phyloP scores from a whole-genome alignment of 2,113 vertebrate genomes.

The Platysternon megacephalum region DNA sequence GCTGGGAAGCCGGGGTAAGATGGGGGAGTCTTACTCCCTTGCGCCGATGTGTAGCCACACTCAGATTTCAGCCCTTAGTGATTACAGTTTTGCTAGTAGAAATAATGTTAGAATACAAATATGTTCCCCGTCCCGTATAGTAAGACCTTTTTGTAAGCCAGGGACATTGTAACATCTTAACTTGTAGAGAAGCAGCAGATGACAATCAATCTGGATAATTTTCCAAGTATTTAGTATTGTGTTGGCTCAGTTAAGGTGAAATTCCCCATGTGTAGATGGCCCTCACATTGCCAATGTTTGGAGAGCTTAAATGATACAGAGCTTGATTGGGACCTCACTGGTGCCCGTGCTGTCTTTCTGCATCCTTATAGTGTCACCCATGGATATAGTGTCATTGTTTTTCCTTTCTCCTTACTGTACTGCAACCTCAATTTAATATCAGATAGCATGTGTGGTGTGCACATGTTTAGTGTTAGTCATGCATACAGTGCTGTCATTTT shows the following conservation, averaged over 20 bases:
- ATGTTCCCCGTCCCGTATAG: not conserved
- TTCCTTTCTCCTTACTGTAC: not conserved
- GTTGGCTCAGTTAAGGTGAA: not conserved
- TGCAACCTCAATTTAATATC: fast-evolving
- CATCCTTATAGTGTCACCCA: not conserved
- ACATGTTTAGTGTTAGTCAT: fast-evolving
- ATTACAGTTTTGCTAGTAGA: not conserved
- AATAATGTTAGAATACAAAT: not conserved
- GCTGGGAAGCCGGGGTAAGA: not conserved
- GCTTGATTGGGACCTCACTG: not conserved
- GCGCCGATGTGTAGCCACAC: fast-evolving
- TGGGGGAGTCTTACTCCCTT: not conserved
- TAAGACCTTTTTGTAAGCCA: not conserved
- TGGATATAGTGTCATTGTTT: not conserved
- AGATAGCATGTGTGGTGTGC: not conserved
- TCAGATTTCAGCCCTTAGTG: not conserved
- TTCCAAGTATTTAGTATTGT: not conserved
- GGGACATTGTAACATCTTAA: not conserved
- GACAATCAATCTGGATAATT: not conserved
- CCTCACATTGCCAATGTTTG: fast-evolving
- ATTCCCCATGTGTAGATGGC: fast-evolving
- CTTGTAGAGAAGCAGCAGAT: not conserved
- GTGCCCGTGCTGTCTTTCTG: not conserved
- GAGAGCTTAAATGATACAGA: not conserved
- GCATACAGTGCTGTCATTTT: not conserved